Conservation (phyloP, 2,888 invertebrate species). For the Noctua janthina region DNA sequence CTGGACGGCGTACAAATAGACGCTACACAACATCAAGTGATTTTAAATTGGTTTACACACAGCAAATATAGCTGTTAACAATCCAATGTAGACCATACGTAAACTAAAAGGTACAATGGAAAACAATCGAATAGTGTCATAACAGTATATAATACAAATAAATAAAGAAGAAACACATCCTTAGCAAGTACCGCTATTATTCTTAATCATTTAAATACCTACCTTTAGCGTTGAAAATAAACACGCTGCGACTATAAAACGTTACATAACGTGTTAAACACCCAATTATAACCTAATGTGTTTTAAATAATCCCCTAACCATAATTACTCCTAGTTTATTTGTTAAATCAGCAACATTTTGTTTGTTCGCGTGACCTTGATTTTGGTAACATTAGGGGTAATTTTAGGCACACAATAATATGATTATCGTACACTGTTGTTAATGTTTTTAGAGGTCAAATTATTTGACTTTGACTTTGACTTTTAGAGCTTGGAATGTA, state of each 20-base stretch:
- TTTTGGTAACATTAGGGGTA: slow-evolving; percentile 38
- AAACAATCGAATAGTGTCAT: no score
- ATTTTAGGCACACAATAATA: slow-evolving; percentile 50
- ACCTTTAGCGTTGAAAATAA: background rate
- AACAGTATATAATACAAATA: no score
- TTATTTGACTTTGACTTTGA: slow-evolving; percentile 1
- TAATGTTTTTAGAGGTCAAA: slow-evolving; percentile 50
- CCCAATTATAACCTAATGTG: slow-evolving; percentile 44
- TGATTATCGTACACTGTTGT: slow-evolving; percentile 30
- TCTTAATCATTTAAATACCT: background rate
- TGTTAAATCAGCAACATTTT: slow-evolving; percentile 29
- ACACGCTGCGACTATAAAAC: background rate
- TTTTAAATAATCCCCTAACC: slow-evolving; percentile 46
- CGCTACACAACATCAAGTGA: no score
- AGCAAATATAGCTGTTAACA: no score
- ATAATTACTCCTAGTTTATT: slow-evolving; percentile 33
- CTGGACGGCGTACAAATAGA: no score
- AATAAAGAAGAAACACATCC: background rate
- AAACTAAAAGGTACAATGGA: no score
- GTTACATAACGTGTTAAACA: slow-evolving; percentile 3
- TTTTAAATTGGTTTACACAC: no score
- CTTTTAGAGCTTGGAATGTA: background rate
- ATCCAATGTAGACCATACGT: no score
- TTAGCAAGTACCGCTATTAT: background rate
- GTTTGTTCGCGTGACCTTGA: slow-evolving; percentile 34